Percentiles rank a stretch among this genome's conserved stretches.
Evolutionary conservation across 2,888 invertebrate genomes (phyloP).

Genomic region (Arctia plantaginis): DNA sequence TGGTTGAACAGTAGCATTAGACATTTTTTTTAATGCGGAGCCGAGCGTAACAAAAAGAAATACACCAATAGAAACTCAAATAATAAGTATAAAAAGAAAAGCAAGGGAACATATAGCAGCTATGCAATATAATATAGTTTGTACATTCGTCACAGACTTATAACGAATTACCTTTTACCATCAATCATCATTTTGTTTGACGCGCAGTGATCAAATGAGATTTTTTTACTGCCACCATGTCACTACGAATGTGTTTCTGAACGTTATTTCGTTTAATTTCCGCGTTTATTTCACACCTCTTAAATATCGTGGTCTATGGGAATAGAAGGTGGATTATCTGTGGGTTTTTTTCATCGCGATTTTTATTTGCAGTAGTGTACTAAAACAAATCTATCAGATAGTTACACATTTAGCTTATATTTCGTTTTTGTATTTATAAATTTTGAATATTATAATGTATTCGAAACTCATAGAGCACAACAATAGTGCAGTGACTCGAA

Average conservation of each 20-base stretch:
- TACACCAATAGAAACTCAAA: constrained; percentile 44
- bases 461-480: constrained; percentile 12
- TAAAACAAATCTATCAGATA: not conserved
- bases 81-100: constrained; percentile 45
- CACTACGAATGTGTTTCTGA: constrained; percentile 53
- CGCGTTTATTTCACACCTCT: constrained; percentile 44
- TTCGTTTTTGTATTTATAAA: not conserved
- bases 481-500: constrained; percentile 41
- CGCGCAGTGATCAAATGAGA: constrained; percentile 68
- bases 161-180: constrained; percentile 52
- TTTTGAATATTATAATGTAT: constrained; percentile 3
- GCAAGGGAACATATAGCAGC: constrained; percentile 36
- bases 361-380: not conserved
- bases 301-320: constrained; percentile 20
- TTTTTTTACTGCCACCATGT: constrained; percentile 58
- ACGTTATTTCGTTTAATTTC: constrained; percentile 50
- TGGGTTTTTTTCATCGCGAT: not conserved
- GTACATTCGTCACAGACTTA: constrained; percentile 59
- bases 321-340: constrained; percentile 12
- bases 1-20: constrained; percentile 20
- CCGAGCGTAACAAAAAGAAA: constrained; percentile 25
- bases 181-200: constrained; percentile 73
- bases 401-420: not conserved
- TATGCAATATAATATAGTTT: constrained; percentile 44
- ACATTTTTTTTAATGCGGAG: constrained; percentile 28